Base-by-base conservation (phyloP, 2,113 vertebrate genomes). In the Chloebia gouldiae region DNA sequence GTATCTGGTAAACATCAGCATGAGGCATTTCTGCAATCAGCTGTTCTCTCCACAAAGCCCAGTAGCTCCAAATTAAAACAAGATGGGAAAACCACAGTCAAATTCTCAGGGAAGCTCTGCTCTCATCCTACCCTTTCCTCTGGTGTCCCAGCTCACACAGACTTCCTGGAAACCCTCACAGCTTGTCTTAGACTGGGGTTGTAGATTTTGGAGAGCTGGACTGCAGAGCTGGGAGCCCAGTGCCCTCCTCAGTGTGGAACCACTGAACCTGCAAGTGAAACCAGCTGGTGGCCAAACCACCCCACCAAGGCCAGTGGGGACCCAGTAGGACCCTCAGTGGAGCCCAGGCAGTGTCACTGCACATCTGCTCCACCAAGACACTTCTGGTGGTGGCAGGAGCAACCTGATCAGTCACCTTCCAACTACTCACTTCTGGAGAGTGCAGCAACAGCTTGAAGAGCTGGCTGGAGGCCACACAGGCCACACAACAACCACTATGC, bases 1-100 rank as follows among this genome's bases (percentile, higher is more conserved):
- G 13, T 92, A 86, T 88, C 94, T 88, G 86, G 91, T 79, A 93
- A 94, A 75, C 70, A 76, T 92, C 80, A 90, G 40, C 45, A 28
- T 21, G 64, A 88, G 37, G 45, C 79, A 69, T 82, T 95, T 85
- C 82, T 88, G 54, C 72, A 72, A 20, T 88, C 91, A 88, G 76
- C 76, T 92, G 17, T 59, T 87, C 78, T 30, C 47, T 84, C 78
- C 44, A 63, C 13, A 42, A 87, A 87, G 31, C 59, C 76, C 63
- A 79, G 82, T 76, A 85, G 75, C 71, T 65, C 71, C 87, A 72
- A 95, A 82, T 82, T 56, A 92, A 93, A 90, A 64, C 93, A 90
- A 69, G 53, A 86, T 57, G 82, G 69, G 39, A 76, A 81, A 95
- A 56, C 8, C 53, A 60, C 57, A 65, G 79, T 18, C 28, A 82